phyloP scores from a whole-genome alignment of 2,888 invertebrate species.

The Neoaliturus tenellus region DNA sequence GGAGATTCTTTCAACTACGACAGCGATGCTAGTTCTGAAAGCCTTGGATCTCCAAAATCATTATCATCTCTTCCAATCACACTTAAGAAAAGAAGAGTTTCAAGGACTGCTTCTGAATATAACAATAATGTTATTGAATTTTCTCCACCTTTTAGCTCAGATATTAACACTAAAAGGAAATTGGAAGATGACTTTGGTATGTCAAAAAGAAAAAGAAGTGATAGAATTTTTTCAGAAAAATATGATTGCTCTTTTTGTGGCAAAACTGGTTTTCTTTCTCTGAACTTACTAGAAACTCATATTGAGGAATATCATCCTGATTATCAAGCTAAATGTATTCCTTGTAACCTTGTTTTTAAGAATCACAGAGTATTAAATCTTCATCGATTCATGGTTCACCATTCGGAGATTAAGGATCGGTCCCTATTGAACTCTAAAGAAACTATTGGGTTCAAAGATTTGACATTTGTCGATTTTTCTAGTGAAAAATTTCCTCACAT shows the following conservation, averaged over 20 bases:
- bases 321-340: conserved; percentile 81
- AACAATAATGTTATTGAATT: conserved; percentile 57
- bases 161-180: conserved; percentile 48
- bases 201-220: conserved; percentile 17
- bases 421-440: conserved; percentile 2
- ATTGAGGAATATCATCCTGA: conserved; percentile 81
- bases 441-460: conserved; percentile 82
- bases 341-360: conserved; percentile 84
- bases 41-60: conserved; percentile 53
- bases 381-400: conserved; percentile 81
- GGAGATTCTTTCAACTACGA: conserved; percentile 52
- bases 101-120: conserved; percentile 55
- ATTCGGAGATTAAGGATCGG: conserved; percentile 65
- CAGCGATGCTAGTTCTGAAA: conserved; percentile 60
- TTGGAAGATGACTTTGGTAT: conserved; percentile 44
- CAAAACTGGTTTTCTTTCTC: conserved; percentile 77
- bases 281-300: conserved; percentile 79
- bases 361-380: conserved; percentile 83
- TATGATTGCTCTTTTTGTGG: conserved; percentile 79
- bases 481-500: conserved; percentile 87
- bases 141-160: conserved; percentile 6
- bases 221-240: conserved; percentile 6
- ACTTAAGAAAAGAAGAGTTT: conserved; percentile 50
- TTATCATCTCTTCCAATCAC: conserved; percentile 21
- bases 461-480: conserved; percentile 87